Evolutionary conservation across 1,140 invertebrate genomes (phyloP).

Genomic region (Antheraea pernyi): DNA sequence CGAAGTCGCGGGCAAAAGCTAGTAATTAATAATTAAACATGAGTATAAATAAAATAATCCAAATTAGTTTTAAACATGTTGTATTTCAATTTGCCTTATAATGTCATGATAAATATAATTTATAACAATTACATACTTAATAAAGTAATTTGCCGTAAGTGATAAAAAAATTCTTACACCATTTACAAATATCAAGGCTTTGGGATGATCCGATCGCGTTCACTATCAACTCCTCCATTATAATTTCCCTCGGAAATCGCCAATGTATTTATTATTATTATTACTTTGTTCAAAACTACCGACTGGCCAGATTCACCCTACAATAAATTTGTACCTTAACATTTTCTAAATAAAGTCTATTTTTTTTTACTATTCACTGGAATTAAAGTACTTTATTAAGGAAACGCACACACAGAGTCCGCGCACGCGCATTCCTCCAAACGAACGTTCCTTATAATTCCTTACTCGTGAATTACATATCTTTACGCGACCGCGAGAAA

Average conservation of each 20-base stretch:
- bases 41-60: neutral
- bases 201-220: conserved; percentile 38
- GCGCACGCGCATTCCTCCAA: too few species aligned
- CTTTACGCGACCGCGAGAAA: neutral
- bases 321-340: conserved; percentile 77
- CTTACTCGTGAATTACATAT: conserved; percentile 15
- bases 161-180: conserved; percentile 69
- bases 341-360: conserved; percentile 72
- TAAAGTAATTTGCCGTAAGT: conserved; percentile 72
- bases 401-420: too few species aligned
- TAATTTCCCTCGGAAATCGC: neutral
- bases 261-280: conserved; percentile 1
- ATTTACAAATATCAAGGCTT: conserved; percentile 69
- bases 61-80: conserved; percentile 67
- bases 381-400: too few species aligned
- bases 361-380: conserved; percentile 52
- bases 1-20: too few species aligned
- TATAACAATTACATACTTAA: conserved; percentile 78
- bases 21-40: too few species aligned
- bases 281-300: conserved; percentile 54
- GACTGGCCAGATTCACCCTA: conserved; percentile 69
- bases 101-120: conserved; percentile 79
- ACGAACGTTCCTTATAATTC: conserved; percentile 23
- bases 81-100: conserved; percentile 78
- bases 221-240: neutral